Conservation (phyloP, 2,888 invertebrate genomes). For the Trypoxylon attenuatum region DNA sequence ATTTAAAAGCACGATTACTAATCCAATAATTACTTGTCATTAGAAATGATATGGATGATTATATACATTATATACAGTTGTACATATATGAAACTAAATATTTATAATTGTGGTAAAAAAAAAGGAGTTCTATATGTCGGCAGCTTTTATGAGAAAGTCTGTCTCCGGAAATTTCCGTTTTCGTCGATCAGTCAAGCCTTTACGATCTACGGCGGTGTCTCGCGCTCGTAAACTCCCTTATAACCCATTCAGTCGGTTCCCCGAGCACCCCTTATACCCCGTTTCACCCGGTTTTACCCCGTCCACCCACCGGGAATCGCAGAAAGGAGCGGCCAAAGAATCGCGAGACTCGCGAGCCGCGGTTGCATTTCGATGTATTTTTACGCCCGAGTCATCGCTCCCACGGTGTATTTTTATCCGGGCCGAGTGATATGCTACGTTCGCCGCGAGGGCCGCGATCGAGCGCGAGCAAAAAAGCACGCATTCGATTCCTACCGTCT, state of each 20-base stretch:
- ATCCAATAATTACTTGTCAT: too few relatives aligned
- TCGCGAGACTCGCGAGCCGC: slow-evolving; percentile 41
- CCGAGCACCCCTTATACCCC: too few relatives aligned
- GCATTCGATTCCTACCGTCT: slow-evolving; percentile 10
- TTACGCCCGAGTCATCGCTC: slow-evolving; percentile 74
- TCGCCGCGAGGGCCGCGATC: slow-evolving; percentile 34
- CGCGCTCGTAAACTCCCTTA: slow-evolving; percentile 56
- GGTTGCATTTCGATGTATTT: slow-evolving; percentile 72
- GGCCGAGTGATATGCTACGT: slow-evolving; percentile 62
- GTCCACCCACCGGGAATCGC: neutral
- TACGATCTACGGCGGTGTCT: slow-evolving; percentile 23
- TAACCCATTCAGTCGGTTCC: slow-evolving; percentile 58
- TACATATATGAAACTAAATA: too few relatives aligned
- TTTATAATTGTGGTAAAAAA: too few relatives aligned
- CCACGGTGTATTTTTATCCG: slow-evolving; percentile 73
- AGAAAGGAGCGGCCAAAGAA: slow-evolving; percentile 39
- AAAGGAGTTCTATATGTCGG: too few relatives aligned
- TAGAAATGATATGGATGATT: too few relatives aligned
- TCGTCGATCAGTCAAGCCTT: slow-evolving; percentile 17
- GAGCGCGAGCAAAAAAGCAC: slow-evolving; percentile 8
- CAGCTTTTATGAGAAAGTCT: too few relatives aligned
- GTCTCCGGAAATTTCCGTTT: too few relatives aligned
- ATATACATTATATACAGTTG: too few relatives aligned
- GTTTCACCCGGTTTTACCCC: too few relatives aligned
- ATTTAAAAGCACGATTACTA: too few relatives aligned